Evolutionary conservation across 2,113 vertebrate genomes (phyloP).

Genomic region (Rafetus swinhoei): DNA sequence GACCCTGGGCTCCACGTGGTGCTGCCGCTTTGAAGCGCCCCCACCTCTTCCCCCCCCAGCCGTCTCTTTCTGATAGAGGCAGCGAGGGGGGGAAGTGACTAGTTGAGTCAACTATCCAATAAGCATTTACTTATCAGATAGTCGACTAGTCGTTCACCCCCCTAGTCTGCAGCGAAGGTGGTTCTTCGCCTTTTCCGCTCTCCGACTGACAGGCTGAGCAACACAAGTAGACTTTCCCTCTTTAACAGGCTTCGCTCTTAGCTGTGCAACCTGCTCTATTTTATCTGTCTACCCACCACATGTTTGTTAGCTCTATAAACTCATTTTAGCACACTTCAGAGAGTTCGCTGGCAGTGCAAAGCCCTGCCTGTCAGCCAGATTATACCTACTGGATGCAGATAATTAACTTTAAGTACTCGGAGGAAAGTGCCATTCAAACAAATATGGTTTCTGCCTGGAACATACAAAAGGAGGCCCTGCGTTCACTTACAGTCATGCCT

Average conservation of each 20-base stretch:
- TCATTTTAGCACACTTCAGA: not conserved
- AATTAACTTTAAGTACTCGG: not conserved
- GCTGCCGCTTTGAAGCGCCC: no score
- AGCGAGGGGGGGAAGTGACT: no score
- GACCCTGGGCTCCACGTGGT: no score
- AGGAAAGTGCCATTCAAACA: not conserved
- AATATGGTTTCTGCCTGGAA: not conserved
- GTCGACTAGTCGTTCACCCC: no score
- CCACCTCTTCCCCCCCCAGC: no score
- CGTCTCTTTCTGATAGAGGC: no score
- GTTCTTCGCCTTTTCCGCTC: not conserved
- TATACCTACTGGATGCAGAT: not conserved
- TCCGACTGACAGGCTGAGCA: not conserved
- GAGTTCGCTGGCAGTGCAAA: not conserved
- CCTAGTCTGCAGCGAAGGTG: not conserved
- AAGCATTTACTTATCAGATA: no score
- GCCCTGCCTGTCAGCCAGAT: not conserved
- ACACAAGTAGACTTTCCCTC: not conserved
- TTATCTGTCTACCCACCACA: not conserved
- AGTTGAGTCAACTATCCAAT: no score
- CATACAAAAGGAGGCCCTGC: not conserved
- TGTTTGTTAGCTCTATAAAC: not conserved
- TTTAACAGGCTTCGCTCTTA: not conserved
- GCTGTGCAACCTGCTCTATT: not conserved
- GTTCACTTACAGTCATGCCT: not conserved